A percentile compares a stretch with the other conserved stretches of the same genome.
Conservation (phyloP, 2,113 vertebrate species). For the Malurus melanocephalus region DNA sequence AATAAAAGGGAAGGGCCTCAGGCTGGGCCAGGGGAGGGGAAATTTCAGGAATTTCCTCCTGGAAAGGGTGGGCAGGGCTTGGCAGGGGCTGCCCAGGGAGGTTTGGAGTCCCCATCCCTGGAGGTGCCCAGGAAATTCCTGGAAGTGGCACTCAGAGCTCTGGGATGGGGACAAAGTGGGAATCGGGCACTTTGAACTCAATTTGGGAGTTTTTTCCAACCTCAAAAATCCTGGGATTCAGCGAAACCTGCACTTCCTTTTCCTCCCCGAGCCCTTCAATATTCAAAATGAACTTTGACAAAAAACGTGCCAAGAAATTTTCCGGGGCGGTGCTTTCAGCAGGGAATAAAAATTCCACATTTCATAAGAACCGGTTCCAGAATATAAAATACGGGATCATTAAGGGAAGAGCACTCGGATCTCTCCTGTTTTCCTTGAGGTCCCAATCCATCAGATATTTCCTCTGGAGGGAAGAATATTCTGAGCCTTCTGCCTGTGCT, state of each 20-base stretch:
- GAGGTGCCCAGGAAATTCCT: no score
- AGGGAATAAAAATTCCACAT: not conserved
- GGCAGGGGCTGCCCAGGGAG: not conserved
- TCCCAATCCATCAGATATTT: not conserved
- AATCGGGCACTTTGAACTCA: fast-evolving
- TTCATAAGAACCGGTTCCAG: not conserved
- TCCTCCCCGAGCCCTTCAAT: not conserved
- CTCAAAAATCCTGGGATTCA: not conserved
- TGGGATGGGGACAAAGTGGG: not conserved
- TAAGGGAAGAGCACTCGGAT: not conserved
- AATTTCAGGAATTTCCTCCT: not conserved
- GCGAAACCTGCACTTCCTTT: not conserved
- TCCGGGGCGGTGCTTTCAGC: not conserved
- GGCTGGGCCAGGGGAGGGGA: fast-evolving
- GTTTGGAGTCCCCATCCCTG: not conserved
- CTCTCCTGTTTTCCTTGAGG: not conserved
- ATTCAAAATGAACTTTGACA: not conserved
- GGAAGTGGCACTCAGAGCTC: not conserved
- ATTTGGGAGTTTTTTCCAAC: not conserved
- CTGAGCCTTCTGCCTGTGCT: not conserved
- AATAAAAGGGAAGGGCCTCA: not conserved
- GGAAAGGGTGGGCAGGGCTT: fast-evolving
- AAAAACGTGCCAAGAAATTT: not conserved
- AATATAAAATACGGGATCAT: not conserved
- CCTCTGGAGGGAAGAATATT: not conserved